Percentiles rank a stretch among this genome's conserved stretches.
phyloP scores from a whole-genome alignment of 2,888 invertebrate genomes.

The Capitulum mitella region DNA sequence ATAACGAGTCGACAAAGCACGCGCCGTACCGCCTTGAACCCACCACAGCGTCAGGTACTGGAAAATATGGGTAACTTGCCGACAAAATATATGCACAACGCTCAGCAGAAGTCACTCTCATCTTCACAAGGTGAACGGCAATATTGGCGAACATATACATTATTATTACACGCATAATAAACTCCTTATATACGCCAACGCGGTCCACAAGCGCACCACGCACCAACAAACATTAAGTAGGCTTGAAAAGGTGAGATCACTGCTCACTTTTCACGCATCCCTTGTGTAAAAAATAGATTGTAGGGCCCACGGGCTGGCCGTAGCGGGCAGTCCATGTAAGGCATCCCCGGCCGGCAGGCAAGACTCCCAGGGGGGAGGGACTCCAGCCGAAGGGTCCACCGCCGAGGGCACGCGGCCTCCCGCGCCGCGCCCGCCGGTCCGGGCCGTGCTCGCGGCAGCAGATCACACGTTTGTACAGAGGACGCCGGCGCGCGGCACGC shows the following conservation, averaged over 20 bases:
- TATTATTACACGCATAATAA: conserved; percentile 7
- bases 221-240: neutral
- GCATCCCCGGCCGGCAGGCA: neutral
- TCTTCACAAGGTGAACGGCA: neutral
- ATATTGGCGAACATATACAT: neutral
- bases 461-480: conserved; percentile 20
- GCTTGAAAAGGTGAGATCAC: conserved; percentile 22
- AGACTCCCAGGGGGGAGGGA: too few species aligned
- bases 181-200: neutral
- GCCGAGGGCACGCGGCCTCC: too few species aligned
- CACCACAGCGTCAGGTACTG: conserved; percentile 6
- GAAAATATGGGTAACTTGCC: conserved; percentile 1
- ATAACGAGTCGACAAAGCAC: neutral
- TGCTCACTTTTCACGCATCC: conserved; percentile 11
- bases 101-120: neutral
- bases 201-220: neutral
- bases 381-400: too few species aligned
- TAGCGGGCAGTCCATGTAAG: neutral
- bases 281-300: conserved; percentile 14
- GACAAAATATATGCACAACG: neutral
- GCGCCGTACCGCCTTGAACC: neutral
- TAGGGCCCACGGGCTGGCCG: neutral
- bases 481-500: neutral
- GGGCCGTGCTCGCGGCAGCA: neutral
- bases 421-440: neutral